These are phyloP conservation scores for Diloba caeruleocephala DNA, from an alignment of 2,888 invertebrate species.

Conservation along the genomic window DNA sequence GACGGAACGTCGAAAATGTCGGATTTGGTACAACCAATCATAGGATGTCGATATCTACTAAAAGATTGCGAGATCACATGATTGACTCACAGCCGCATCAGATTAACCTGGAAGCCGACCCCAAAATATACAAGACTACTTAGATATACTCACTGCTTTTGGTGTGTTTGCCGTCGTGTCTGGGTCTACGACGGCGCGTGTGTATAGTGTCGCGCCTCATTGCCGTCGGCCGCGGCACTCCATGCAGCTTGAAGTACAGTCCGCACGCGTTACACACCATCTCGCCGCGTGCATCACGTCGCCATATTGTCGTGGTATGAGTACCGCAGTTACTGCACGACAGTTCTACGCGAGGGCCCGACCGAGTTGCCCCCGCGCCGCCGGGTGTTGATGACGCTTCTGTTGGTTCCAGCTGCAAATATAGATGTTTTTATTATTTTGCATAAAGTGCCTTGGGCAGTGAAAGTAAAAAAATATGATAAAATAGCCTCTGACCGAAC, in stretches of 20 bases:
- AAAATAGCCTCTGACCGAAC: no score
- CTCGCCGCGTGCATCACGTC: constrained; percentile 98
- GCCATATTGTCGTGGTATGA: constrained; percentile 99
- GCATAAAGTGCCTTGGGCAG: no score
- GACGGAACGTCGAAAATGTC: no score
- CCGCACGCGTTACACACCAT: constrained; percentile 99
- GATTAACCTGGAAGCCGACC: no score
- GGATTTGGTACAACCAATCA: no score
- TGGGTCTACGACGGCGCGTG: constrained; percentile 96
- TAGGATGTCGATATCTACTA: no score
- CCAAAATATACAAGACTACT: no score
- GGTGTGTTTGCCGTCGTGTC: constrained; percentile 90
- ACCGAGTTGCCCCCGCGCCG: constrained; percentile 33
- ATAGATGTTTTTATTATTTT: no score
- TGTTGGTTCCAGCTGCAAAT: constrained; percentile 63
- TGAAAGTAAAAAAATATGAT: no score
- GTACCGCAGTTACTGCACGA: constrained; percentile 99
- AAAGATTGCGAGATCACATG: no score
- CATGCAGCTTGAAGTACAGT: constrained; percentile 98
- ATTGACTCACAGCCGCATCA: no score
- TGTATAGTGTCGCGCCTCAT: constrained; percentile 99
- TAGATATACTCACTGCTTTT: constrained; percentile 80
- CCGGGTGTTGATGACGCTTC: constrained; percentile 51
- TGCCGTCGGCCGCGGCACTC: constrained; percentile 96
- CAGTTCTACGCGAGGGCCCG: constrained; percentile 92